These are phyloP conservation scores for Cheilosia vernalis DNA, from an alignment of 2,888 invertebrate genomes.

Conservation along the genomic window DNA sequence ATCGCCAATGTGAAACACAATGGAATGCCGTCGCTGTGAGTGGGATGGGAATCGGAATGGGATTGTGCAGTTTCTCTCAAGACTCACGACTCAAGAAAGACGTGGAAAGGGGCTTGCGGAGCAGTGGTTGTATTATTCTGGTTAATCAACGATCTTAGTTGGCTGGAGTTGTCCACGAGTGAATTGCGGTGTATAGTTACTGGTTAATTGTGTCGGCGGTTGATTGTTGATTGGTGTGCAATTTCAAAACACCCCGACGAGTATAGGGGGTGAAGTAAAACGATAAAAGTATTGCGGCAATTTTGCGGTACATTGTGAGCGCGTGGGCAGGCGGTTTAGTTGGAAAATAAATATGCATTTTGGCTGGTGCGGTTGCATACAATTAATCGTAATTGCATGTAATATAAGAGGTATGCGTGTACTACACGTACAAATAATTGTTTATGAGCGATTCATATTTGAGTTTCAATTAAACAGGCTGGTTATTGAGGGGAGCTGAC, in stretches of 20 bases:
- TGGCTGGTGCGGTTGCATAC: no score
- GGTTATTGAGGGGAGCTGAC: no score
- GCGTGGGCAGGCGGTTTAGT: neutral
- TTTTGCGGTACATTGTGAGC: neutral
- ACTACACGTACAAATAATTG: no score
- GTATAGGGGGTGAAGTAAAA: neutral
- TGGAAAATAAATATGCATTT: no score
- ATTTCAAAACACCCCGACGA: constrained; percentile 15
- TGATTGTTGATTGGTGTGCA: constrained; percentile 15
- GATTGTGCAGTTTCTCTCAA: neutral
- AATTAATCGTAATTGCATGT: no score
- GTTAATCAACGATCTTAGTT: neutral
- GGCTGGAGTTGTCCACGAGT: constrained; percentile 11
- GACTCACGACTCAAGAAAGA: neutral
- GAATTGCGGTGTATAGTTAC: constrained; percentile 15
- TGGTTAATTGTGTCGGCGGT: constrained; percentile 21
- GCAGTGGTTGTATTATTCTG: neutral
- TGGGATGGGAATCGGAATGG: no score
- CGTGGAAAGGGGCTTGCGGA: neutral
- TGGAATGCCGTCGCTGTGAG: neutral
- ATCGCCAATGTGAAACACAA: constrained; percentile 13
- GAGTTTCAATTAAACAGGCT: no score
- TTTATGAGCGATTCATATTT: no score
- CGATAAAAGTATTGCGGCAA: constrained; percentile 19
- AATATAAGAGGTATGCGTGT: no score